Evolutionary conservation across 2,113 vertebrate genomes (phyloP).

Genomic region (Cyanoramphus novaezelandiae): DNA sequence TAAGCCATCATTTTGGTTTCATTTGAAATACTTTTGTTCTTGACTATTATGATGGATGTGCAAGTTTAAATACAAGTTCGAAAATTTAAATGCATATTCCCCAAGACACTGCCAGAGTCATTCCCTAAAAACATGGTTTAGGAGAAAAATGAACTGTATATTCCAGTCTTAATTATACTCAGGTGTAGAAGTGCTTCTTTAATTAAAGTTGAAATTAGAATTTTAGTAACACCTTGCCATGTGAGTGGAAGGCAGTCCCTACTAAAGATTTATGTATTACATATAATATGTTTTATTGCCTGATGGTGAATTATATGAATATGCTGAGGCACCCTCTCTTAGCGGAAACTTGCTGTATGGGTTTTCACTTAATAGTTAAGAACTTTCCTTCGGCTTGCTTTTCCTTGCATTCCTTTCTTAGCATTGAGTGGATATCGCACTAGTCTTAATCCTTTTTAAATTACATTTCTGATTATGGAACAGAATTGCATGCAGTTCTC

Average conservation of each 20-base stretch:
- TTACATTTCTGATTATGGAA: conserved; percentile 30
- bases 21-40: neutral
- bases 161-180: neutral
- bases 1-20: neutral
- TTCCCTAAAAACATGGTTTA: neutral
- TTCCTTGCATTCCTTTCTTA: conserved; percentile 16
- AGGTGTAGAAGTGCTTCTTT: neutral
- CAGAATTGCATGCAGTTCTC: neutral
- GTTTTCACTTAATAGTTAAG: neutral
- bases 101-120: neutral
- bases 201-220: neutral
- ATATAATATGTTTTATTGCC: neutral
- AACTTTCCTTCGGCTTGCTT: neutral
- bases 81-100: neutral
- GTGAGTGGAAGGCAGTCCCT: neutral
- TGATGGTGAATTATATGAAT: neutral
- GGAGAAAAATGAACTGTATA: neutral
- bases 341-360: conserved; percentile 16
- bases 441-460: conserved; percentile 47
- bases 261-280: neutral
- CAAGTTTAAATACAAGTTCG: neutral
- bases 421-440: neutral
- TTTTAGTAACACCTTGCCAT: neutral
- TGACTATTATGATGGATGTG: neutral
- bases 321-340: neutral